A percentile compares a stretch with the other conserved stretches of the same genome.
phyloP scores from a whole-genome alignment of 1,140 invertebrate species.

The Cydia fagiglandana region DNA sequence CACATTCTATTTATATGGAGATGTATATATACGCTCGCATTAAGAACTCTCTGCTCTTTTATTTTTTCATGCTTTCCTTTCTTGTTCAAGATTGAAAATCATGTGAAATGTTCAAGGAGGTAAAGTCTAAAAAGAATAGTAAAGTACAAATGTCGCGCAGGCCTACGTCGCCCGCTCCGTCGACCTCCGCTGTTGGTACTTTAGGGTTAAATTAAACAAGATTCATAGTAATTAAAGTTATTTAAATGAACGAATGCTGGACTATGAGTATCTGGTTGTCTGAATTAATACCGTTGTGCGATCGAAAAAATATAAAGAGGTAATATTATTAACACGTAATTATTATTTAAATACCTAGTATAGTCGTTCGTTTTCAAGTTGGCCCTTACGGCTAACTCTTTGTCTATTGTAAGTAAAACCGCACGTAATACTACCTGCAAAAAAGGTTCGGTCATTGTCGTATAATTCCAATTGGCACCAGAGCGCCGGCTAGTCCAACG shows the following conservation, averaged over 20 bases:
- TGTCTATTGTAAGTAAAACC: too few species aligned
- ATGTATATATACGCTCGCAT: too few species aligned
- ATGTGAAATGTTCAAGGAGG: neutral
- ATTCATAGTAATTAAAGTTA: constrained; percentile 10
- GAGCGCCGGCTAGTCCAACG: too few species aligned
- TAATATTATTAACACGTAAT: constrained; percentile 23
- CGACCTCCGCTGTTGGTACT: neutral
- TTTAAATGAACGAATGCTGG: constrained; percentile 3
- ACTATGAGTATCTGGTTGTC: constrained; percentile 6
- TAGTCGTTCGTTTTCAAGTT: too few species aligned
- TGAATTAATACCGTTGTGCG: neutral
- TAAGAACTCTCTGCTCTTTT: neutral
- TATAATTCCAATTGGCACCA: too few species aligned
- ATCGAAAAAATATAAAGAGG: constrained; percentile 14
- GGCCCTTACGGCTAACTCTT: too few species aligned
- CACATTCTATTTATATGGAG: too few species aligned
- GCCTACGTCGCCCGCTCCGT: neutral
- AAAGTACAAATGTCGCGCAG: constrained; percentile 4
- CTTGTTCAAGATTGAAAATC: neutral
- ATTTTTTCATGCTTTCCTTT: neutral
- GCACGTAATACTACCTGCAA: too few species aligned
- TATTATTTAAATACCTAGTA: constrained; percentile 30
- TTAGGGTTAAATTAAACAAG: neutral
- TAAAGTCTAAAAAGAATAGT: neutral
- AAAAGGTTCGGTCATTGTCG: too few species aligned